These are phyloP conservation scores for Danio aesculapii DNA, from an alignment of 2,797 vertebrate genomes.

Conservation along the genomic window DNA sequence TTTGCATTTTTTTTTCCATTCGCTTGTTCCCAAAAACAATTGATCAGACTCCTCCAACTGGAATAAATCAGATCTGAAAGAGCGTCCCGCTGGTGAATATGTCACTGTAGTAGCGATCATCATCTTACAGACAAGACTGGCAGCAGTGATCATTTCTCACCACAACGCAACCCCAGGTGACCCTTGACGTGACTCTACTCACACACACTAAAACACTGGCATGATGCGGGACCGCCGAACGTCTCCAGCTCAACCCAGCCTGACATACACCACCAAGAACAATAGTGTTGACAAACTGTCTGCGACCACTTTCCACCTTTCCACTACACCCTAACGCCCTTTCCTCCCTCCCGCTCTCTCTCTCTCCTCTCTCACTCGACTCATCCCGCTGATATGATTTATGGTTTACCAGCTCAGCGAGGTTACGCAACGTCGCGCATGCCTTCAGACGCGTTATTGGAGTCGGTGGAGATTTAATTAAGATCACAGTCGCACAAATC, in stretches of 20 bases:
- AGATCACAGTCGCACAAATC: slow-evolving; percentile 94
- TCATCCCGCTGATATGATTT: slow-evolving; percentile 74
- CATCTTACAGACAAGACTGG: neutral
- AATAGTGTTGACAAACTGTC: slow-evolving; percentile 7
- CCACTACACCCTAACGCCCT: slow-evolving; percentile 61
- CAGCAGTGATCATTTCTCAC: neutral
- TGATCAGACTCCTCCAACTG: neutral
- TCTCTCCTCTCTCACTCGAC: slow-evolving; percentile 55
- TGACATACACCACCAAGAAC: slow-evolving; percentile 47
- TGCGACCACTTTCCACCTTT: slow-evolving; percentile 36
- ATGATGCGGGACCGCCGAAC: neutral
- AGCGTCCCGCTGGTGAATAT: neutral
- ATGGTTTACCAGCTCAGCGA: slow-evolving; percentile 83
- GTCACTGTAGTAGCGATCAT: neutral
- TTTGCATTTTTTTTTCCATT: neutral
- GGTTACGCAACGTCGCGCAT: slow-evolving; percentile 87
- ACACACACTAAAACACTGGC: slow-evolving; percentile 1
- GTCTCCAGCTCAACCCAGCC: slow-evolving; percentile 1
- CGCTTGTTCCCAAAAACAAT: neutral
- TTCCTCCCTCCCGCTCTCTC: slow-evolving; percentile 59
- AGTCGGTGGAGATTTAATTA: slow-evolving; percentile 97
- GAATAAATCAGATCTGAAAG: neutral
- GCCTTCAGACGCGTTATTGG: slow-evolving; percentile 89
- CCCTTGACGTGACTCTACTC: slow-evolving; percentile 21
- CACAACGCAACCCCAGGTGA: slow-evolving; percentile 4